These are phyloP conservation scores for Prochilodus magdalenae DNA, from an alignment of 2,113 vertebrate species.

Conservation along the genomic window DNA sequence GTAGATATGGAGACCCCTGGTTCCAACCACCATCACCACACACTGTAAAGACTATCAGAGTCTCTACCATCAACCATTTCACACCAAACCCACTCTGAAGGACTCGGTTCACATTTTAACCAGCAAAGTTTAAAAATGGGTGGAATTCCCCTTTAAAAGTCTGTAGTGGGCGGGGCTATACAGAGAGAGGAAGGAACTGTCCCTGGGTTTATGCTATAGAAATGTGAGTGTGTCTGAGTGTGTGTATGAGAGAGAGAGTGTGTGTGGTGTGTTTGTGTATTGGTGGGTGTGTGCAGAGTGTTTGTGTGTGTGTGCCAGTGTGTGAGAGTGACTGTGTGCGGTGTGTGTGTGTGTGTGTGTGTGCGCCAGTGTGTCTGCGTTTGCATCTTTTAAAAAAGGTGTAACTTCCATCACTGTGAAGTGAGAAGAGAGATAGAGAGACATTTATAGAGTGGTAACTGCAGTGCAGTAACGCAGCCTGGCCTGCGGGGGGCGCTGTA, in stretches of 20 bases:
- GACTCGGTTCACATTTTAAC: no score
- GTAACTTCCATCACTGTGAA: conserved; percentile 12
- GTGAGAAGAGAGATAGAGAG: background rate
- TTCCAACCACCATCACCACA: no score
- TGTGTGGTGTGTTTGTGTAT: conserved; percentile 16
- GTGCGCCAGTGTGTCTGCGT: conserved; percentile 4
- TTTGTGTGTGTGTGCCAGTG: conserved; percentile 5
- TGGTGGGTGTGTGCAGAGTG: background rate
- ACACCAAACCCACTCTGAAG: no score
- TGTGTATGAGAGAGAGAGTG: background rate
- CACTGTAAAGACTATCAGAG: no score
- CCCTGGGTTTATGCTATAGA: no score
- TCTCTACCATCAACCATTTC: no score
- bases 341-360: conserved; percentile 19
- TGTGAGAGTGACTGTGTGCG: background rate
- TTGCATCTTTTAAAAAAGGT: conserved; percentile 30
- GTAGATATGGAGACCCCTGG: no score
- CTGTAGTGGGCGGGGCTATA: conserved; percentile 1
- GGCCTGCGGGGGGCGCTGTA: conserved; percentile 54
- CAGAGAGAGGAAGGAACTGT: conserved; percentile 5
- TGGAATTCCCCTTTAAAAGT: background rate
- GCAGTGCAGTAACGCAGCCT: conserved; percentile 64
- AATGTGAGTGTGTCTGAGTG: background rate
- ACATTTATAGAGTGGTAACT: conserved; percentile 12
- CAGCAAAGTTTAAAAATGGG: no score